Evolutionary conservation across 2,888 invertebrate genomes (phyloP).

Genomic region (Amphiduros pacificus): DNA sequence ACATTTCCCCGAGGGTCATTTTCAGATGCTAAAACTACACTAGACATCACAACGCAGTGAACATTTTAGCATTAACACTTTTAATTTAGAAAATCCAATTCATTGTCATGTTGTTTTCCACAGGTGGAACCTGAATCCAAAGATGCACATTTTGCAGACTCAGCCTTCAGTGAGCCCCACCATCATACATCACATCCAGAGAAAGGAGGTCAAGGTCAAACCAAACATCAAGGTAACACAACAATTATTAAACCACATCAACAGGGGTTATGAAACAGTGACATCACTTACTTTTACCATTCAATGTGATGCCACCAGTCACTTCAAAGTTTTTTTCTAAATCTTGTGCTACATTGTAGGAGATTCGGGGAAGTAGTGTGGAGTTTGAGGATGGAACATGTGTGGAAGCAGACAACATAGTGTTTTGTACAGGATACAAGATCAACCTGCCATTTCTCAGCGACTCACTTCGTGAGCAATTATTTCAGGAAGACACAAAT

Average conservation of each 20-base stretch:
- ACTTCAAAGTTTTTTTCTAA: no score
- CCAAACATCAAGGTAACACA: slow-evolving; percentile 51
- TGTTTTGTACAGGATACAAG: slow-evolving; percentile 51
- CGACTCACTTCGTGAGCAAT: slow-evolving; percentile 32
- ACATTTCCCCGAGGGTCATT: background rate
- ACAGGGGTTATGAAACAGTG: no score
- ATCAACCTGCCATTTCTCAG: slow-evolving; percentile 49
- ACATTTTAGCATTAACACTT: no score
- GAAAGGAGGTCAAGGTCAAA: slow-evolving; percentile 43
- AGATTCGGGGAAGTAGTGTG: slow-evolving; percentile 43
- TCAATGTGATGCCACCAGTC: no score
- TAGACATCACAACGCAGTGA: no score
- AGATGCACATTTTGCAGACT: slow-evolving; percentile 49
- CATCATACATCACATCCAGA: slow-evolving; percentile 54
- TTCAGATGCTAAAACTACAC: no score
- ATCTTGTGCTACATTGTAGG: slow-evolving; percentile 41
- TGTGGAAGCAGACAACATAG: slow-evolving; percentile 44
- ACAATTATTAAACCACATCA: no score
- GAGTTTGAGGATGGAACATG: slow-evolving; percentile 43
- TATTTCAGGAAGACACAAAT: slow-evolving; percentile 40
- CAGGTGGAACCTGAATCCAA: slow-evolving; percentile 54
- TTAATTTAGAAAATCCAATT: no score
- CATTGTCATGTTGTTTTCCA: no score
- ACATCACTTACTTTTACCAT: no score
- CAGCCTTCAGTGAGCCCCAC: slow-evolving; percentile 55